Evolutionary conservation across 30 jellyfish, hydroid and myxozoan genomes (phyloP), one percentile per base, ranked within the genome.

Genomic region (Turritopsis rubra): DNA sequence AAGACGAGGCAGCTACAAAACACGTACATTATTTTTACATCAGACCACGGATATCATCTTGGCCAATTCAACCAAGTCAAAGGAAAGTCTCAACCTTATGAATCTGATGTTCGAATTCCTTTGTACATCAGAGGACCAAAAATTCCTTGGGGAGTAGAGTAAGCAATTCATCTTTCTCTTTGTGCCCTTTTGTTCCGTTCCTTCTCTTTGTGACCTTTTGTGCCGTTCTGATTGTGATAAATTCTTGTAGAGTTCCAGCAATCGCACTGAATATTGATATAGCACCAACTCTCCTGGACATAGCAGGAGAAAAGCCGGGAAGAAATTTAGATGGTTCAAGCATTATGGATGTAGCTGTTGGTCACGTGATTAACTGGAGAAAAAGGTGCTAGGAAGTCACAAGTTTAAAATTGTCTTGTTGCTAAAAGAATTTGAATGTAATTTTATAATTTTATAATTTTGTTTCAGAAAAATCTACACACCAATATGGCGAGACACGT

Each of bases 51-150:
- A 25, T 91, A 85, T 75, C 96, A 91, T 65, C 89, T 91, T 54
- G 97, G 97, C 26, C 96, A 86, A 84, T 91, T 91, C 77, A 83
- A 86, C 26, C 87, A 86, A 29, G 94, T 91, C 31, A 91, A 91
- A 83, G 97, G 97, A n/a, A 91, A 91, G 70, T 83, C 97, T 41
- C 97, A 91, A 85, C 96, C 96, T 21, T 91, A 91, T 78, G 97
- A 91, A 79, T 75, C 97, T 52, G 97, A 91, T 75, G 83, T 91
- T 29, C 80, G 96, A 65, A 89, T 91, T 19, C 97, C 97, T 9
- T 28, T 91, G 87, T 91, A 86, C 76, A 89, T 91, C 73, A 68
- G 90, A 52, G 97, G 97, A 18, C 97, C 97, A 18, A 90, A 89
- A 17, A 93, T 91, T 30, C 89, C 93, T 23, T 87, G 75, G 28